These are phyloP conservation scores for Elaphurus davidianus DNA, from an alignment of 2,113 vertebrate species.

Conservation along the genomic window DNA sequence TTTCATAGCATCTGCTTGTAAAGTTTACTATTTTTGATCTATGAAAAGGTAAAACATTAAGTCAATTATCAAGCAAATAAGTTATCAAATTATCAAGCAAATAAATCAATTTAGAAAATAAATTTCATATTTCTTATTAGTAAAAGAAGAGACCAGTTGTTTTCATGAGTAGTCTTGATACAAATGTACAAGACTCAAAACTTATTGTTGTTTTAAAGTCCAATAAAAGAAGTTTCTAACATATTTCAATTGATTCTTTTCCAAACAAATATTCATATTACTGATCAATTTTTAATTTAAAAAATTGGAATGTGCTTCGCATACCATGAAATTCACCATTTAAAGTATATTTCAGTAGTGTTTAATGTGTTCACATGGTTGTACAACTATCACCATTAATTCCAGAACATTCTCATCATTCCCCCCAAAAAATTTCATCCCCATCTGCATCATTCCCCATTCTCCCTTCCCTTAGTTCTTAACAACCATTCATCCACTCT, in stretches of 20 bases:
- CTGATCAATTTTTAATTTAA: not conserved
- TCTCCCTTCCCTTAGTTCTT: not conserved
- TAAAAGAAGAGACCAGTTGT: not conserved
- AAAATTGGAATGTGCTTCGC: not conserved
- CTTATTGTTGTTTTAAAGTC: not conserved
- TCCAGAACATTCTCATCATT: not conserved
- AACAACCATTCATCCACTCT: not conserved
- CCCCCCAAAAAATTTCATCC: rapidly evolving
- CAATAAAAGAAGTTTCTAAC: not conserved
- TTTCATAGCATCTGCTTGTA: not conserved
- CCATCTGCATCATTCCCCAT: too few relatives aligned
- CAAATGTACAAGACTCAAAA: not conserved
- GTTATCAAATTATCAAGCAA: not conserved
- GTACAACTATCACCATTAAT: not conserved
- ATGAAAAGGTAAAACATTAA: not conserved
- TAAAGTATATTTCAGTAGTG: not conserved
- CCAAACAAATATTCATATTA: not conserved
- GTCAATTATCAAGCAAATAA: not conserved
- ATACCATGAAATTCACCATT: not conserved
- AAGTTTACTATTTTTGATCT: not conserved
- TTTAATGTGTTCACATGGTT: not conserved
- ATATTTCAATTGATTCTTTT: not conserved
- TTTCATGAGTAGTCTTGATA: not conserved
- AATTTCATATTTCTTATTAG: not conserved
- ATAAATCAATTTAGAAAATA: not conserved